Evolutionary conservation across 2,888 invertebrate genomes (phyloP).

Genomic region (Leptogaster cylindrica): DNA sequence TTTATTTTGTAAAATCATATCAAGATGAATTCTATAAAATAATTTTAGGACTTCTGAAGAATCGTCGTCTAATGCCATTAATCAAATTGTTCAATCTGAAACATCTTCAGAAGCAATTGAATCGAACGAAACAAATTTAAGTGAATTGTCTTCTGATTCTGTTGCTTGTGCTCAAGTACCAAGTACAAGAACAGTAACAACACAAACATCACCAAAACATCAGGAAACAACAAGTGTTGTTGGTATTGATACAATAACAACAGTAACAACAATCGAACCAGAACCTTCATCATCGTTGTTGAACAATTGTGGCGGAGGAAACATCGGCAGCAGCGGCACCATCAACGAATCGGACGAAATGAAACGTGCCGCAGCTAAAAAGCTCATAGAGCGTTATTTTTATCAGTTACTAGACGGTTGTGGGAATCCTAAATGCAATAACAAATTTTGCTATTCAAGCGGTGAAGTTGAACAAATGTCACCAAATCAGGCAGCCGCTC

Average conservation of each 20-base stretch:
- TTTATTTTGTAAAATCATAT: conserved; percentile 21
- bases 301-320: conserved; percentile 18
- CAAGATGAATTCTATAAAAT: conserved; percentile 3
- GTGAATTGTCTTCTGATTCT: too few species aligned
- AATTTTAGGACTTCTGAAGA: conserved; percentile 48
- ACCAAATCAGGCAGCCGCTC: conserved; percentile 89
- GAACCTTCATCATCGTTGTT: conserved; percentile 31
- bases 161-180: too few species aligned
- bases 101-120: conserved; percentile 7
- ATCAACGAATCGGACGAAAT: conserved; percentile 69
- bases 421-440: conserved; percentile 85
- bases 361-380: conserved; percentile 80
- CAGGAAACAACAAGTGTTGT: conserved; percentile 38
- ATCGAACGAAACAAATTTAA: not conserved
- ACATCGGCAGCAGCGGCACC: too few species aligned
- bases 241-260: conserved; percentile 38
- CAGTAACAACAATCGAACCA: conserved; percentile 40
- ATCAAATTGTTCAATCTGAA: conserved; percentile 24
- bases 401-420: conserved; percentile 92
- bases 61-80: conserved; percentile 48
- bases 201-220: conserved; percentile 46
- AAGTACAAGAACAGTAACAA: conserved; percentile 37
- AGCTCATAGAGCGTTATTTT: conserved; percentile 89
- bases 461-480: conserved; percentile 79
- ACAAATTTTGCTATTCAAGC: conserved; percentile 88